Evolutionary conservation across 1,140 invertebrate genomes (phyloP).

Genomic region (Nasonia vitripennis): DNA sequence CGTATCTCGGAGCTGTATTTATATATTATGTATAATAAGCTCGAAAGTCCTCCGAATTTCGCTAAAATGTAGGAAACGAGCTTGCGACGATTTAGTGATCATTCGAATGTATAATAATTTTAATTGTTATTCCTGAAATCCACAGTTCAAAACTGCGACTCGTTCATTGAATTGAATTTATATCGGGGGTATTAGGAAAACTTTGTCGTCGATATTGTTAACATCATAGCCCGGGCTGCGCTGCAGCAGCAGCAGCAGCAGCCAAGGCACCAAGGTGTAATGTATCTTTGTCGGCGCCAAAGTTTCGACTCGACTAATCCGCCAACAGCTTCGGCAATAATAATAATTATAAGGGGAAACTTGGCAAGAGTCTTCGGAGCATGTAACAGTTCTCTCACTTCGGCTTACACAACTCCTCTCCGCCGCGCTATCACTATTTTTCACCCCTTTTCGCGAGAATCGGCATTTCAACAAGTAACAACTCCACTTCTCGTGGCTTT

Average conservation of each 20-base stretch:
- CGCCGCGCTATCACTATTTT: neutral
- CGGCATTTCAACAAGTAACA: neutral
- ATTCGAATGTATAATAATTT: too few species aligned
- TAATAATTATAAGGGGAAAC: constrained; percentile 43
- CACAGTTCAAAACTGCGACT: too few species aligned
- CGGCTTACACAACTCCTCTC: neutral
- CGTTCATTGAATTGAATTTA: constrained; percentile 2
- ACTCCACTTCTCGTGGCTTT: neutral
- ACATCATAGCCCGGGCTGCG: neutral
- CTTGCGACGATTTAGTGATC: too few species aligned
- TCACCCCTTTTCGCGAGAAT: neutral
- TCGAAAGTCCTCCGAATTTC: too few species aligned
- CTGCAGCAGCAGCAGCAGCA: neutral
- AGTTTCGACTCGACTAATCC: constrained; percentile 45
- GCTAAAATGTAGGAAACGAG: too few species aligned
- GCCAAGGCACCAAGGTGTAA: neutral
- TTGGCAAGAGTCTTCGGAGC: constrained; percentile 25
- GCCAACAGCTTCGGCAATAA: constrained; percentile 39
- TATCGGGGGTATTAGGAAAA: neutral
- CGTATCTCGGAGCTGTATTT: too few species aligned
- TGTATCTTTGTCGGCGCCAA: constrained; percentile 31
- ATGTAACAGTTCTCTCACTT: constrained; percentile 2
- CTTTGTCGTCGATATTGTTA: constrained; percentile 28
- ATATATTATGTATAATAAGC: too few species aligned
- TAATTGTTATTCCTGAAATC: too few species aligned